A percentile compares a stretch with the other conserved stretches of the same genome.
phyloP scores from a whole-genome alignment of 1,140 invertebrate genomes.

The Drosophila sp. region DNA sequence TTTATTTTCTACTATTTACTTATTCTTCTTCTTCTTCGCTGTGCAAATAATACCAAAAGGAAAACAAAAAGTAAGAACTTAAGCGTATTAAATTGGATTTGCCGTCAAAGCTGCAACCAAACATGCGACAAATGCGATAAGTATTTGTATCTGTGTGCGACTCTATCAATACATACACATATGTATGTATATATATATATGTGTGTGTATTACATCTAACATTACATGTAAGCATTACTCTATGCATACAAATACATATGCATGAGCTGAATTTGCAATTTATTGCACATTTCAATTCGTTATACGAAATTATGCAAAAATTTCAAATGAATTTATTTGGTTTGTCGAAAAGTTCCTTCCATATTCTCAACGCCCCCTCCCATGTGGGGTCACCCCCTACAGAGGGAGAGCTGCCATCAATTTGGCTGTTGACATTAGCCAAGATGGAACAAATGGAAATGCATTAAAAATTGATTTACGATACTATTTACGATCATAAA shows the following conservation, averaged over 20 bases:
- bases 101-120: constrained; percentile 75
- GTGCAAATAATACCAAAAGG: constrained; percentile 48
- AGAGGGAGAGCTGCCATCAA: constrained; percentile 59
- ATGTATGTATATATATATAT: constrained; percentile 1
- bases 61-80: constrained; percentile 77
- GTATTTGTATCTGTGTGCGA: constrained; percentile 30
- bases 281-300: constrained; percentile 12
- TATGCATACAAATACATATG: constrained; percentile 32
- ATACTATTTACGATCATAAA: constrained; percentile 75
- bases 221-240: constrained; percentile 6
- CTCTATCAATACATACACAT: neutral
- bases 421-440: constrained; percentile 67
- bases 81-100: constrained; percentile 83
- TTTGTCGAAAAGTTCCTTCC: neutral
- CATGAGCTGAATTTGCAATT: constrained; percentile 26
- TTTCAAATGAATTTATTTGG: constrained; percentile 7
- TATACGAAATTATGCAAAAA: constrained; percentile 25
- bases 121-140: constrained; percentile 71
- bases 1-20: constrained; percentile 20
- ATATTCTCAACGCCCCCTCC: neutral
- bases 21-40: constrained; percentile 11
- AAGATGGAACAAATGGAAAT: constrained; percentile 69
- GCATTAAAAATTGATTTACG: constrained; percentile 83
- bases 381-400: constrained; percentile 5
- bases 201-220: constrained; percentile 32